Base-by-base conservation (phyloP, 2,797 vertebrate species). In the Steatocranus sp. region DNA sequence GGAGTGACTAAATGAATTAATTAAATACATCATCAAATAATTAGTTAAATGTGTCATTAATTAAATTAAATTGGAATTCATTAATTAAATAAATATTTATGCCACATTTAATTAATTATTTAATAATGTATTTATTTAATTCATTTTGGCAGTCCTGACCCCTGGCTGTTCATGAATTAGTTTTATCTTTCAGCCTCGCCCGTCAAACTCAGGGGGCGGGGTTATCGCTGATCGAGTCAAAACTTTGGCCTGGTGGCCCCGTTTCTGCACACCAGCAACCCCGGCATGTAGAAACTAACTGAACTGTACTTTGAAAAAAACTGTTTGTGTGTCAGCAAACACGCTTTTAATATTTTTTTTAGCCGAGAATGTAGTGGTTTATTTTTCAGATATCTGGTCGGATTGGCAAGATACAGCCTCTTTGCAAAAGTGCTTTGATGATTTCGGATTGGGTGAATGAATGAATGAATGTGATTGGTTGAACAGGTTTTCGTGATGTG, bases 261-360 rank as follows among this genome's bases (percentile, higher is more conserved):
- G 3, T 50, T 50, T 50, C n/a, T 50, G 18, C 48, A 50, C 9
- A 50, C n/a, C 48, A 50, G n/a, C 48, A 50, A 50, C 48, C n/a
- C 9, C 0, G 0, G 48, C 9, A 50, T 6, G n/a, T 50, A 20
- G n/a, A 50, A 20, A 20, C 1, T 6, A 6, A 50, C n/a, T 50
- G 9, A 20, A 20, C 48, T 20, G 48, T 50, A 56, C 25, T 27
- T 54, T 56, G 53, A 56, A 10, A 30, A 17, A 30, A 30, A 6
- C 25, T 17, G 8, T 56, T 56, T 10, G 25, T 56, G 53, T 30
- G 53, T 56, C 8, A 30, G 25, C 53, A 27, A 54, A 54, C 25
- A 54, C 8, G 12, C 23, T 27, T 54, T 54, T 15, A 9, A 54
- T 27, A 15, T 5, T 9, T 27, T 5, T 54, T 54, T 54, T 27